Evolutionary conservation across 2,888 invertebrate genomes (phyloP), one percentile per base, ranked within the genome.

Genomic region (Phlogophora meticulosa): DNA sequence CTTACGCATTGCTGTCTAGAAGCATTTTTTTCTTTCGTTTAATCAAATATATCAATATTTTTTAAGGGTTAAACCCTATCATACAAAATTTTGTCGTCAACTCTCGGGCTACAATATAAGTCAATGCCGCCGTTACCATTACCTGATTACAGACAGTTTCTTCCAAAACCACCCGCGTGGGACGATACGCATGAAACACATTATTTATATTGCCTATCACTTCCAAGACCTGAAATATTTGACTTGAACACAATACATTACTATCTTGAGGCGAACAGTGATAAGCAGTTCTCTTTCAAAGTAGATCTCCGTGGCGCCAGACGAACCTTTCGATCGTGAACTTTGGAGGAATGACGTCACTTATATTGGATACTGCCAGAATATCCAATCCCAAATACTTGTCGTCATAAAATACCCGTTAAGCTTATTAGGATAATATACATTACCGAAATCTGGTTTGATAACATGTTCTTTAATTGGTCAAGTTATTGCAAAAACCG

Each of bases 251-350:
- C 24, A 56, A 59, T 51, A 56, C 24, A 56, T 62, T 38, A 59
- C 24, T 43, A 56, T 70, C 53, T 58, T 42, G 36, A 43, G 46
- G 53, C 57, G 53, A 40, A 43, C 7, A 38, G 38, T 78, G 71
- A 78, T 56, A 78, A 55, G 52, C 48, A 74, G 24, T 70, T 59
- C 45, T 58, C 48, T 79, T 75, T 71, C 48, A 67, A 64, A 71
- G 46, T 67, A 72, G 72, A 66, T 49, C 52, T 48, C 20, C 4
- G 9, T 63, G 76, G 79, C 75, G 75, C 75, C 75, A 78, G 65
- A 53, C 65, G 61, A 57, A 34, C 60, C 52, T 53, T 77, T 67
- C 40, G 22, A 42, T 69, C 46, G 38, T 36, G 65, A 71, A 58
- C 62, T 78, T 48, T 58, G 36, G 13, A 46, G 22, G 43, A 53